Evolutionary conservation across 2,113 vertebrate genomes (phyloP), one percentile per base, ranked within the genome.

Genomic region (Python bivittatus): DNA sequence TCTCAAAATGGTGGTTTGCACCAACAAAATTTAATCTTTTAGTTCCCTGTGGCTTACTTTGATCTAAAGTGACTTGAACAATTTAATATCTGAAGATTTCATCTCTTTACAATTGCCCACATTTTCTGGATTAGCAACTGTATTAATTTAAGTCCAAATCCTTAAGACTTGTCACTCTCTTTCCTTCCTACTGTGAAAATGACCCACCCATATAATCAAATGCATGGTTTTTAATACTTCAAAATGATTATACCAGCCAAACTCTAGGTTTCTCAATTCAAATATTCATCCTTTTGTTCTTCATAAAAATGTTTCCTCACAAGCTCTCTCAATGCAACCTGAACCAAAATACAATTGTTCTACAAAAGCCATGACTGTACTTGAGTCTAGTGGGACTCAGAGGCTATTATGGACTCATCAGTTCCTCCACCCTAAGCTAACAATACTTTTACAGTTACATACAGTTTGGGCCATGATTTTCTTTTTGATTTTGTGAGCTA

Each of bases 61-160:
- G 54, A 84, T 89, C 44, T 89, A 92, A 92, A 89, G 88, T 88
- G 72, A 25, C 27, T 38, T 92, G 86, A 92, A 88, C 88, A 92
- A 88, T 92, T 92, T 92, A 84, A 88, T 92, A 92, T 38, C 44
- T 89, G 44, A 87, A 89, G 72, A 42, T 89, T 89, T 84, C 91
- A 85, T 84, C 79, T 60, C 44, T 84, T 92, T n/a, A n/a, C 72
- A 53, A 92, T 88, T 92, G 87, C 72, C 72, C 54, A 38, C 68
- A 92, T 60, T 89, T 92, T 92, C 42, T 89, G 56, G 44, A 88
- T 92, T 57, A 92, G 58, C 53, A 92, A 42, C 72, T 84, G 60
- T 84, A 58, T 92, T 84, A 84, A 84, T 92, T 84, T 84, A 58
- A 61, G n/a, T 27, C 56, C 38, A 88, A 44, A 84, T 92, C 86